Evolutionary conservation across 2,797 vertebrate species (phyloP).

Genomic region (Okamejei kenojei): DNA sequence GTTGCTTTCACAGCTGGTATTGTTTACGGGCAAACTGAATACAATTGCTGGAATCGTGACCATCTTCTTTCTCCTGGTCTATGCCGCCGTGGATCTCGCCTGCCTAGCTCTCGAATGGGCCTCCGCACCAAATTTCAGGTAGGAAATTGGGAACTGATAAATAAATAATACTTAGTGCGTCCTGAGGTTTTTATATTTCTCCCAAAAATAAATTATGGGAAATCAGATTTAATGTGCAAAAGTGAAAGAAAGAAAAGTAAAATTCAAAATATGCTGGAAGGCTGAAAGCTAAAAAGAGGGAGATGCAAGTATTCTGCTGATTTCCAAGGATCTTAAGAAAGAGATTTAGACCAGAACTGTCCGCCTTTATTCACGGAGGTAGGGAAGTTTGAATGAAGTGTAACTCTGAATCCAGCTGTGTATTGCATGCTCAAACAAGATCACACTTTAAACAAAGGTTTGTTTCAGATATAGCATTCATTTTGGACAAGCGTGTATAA

Average conservation of each 20-base stretch:
- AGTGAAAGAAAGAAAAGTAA: too few species aligned
- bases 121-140: constrained; percentile 90
- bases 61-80: constrained; percentile 84
- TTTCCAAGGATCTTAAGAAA: too few species aligned
- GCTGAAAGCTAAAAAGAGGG: too few species aligned
- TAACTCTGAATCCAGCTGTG: not conserved
- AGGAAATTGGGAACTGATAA: constrained; percentile 39
- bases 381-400: not conserved
- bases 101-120: constrained; percentile 85
- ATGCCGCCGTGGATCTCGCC: constrained; percentile 77
- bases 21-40: constrained; percentile 84
- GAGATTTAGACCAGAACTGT: too few species aligned
- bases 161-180: not conserved
- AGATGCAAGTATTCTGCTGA: too few species aligned
- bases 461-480: not conserved
- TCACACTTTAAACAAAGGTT: not conserved
- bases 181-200: not conserved
- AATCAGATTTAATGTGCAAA: not conserved
- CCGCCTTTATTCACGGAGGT: too few species aligned
- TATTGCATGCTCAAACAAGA: not conserved
- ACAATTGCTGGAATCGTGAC: constrained; percentile 82
- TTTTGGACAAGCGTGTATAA: not conserved
- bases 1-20: constrained; percentile 62
- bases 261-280: too few species aligned
- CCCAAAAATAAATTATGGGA: not conserved